Base-by-base conservation (phyloP, 2,888 invertebrate species). In the Cryptocephalus moraei region DNA sequence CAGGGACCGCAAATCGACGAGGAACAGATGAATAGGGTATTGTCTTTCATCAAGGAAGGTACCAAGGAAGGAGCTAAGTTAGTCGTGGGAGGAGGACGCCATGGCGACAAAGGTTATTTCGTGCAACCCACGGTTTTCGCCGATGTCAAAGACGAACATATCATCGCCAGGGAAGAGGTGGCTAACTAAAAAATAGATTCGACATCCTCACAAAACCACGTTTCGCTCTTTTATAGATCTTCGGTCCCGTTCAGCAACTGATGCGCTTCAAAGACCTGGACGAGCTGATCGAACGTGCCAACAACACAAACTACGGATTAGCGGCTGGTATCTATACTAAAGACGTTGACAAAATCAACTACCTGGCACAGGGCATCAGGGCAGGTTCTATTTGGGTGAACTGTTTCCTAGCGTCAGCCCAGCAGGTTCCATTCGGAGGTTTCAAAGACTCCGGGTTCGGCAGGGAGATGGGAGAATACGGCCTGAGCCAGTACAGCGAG, bases 401-500 rank as follows among this genome's bases (percentile, higher is more conserved):
- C 71, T 90, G 92, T 58, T 97, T 94, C 75, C 93, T 97, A 70
- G 81, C 81, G 1, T 78, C 91, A 59, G 77, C 79, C 11, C 76
- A 85, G 32, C 91, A 91, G 65, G 79, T 86, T 22, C 97, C 97
- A 0, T 99, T 99, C 73, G 97, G 97, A 42, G 97, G 97, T 1
- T 97, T 80, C 76, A 96, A 96, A 73, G 86, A 91, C 80, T 95
- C 95, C 1, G 99, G 96, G 3, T 79, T 91, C 62, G 97, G 99
- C 1, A 81, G 99, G 48, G 99, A 99, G 74, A 82, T 92, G 65
- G 91, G 96, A 41, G 89, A 92, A 64, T 94, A 97, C 70, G 97
- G 92, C 22, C 75, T 97, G 51, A 75, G 83, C 55, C 89, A 89
- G 60, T 99, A 99, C 72, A 91, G 91, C 0, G 97, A 99, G 74